These are phyloP conservation scores for Hirtodrosophila trivittata DNA, from an alignment of 2,888 invertebrate genomes.

Conservation along the genomic window DNA sequence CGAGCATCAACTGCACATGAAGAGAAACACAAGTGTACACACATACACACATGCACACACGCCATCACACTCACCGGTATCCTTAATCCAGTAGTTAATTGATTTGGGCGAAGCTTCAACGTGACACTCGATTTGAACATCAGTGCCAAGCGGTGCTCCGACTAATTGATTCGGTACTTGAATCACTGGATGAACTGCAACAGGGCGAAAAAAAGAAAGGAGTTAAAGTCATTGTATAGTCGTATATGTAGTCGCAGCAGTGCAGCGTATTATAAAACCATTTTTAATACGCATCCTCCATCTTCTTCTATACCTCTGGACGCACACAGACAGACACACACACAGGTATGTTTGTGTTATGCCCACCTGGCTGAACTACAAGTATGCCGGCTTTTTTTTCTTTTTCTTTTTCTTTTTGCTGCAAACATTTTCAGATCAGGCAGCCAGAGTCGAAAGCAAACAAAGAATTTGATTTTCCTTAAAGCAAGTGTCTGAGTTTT, in stretches of 20 bases:
- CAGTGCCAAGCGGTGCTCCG: slow-evolving; percentile 93
- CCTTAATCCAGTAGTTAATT: slow-evolving; percentile 95
- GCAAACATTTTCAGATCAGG: no score
- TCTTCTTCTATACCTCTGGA: not conserved
- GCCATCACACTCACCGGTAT: slow-evolving; percentile 88
- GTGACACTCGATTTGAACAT: slow-evolving; percentile 94
- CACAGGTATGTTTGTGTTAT: no score
- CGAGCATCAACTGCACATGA: slow-evolving; percentile 46
- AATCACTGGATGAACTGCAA: slow-evolving; percentile 94
- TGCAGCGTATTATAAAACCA: slow-evolving; percentile 50
- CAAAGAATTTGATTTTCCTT: no score
- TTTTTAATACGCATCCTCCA: slow-evolving; percentile 39
- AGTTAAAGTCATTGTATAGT: slow-evolving; percentile 22
- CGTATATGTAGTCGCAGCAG: slow-evolving; percentile 40
- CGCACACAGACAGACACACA: no score
- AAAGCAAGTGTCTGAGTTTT: no score
- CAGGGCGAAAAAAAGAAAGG: slow-evolving; percentile 11
- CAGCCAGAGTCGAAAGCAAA: no score
- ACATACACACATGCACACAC: slow-evolving; percentile 1
- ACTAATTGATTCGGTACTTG: slow-evolving; percentile 96
- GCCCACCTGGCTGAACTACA: no score
- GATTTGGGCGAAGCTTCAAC: slow-evolving; percentile 95
- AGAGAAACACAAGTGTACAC: not conserved
- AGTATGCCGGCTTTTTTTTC: no score
- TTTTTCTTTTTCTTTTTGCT: no score